These are phyloP conservation scores for Conomelus anceps DNA, from an alignment of 2,888 invertebrate species.

Conservation along the genomic window DNA sequence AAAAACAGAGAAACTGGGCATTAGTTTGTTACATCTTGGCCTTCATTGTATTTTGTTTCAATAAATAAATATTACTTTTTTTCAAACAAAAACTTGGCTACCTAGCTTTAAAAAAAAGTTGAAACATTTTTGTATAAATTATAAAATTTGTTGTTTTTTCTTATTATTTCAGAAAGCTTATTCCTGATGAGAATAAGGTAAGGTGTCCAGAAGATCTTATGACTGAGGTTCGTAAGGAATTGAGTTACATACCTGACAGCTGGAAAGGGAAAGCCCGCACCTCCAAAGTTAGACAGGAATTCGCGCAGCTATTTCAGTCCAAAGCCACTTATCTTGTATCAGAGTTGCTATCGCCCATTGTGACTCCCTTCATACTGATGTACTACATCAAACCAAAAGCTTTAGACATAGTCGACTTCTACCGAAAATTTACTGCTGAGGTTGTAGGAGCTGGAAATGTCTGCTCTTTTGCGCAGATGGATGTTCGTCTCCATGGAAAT, in stretches of 20 bases:
- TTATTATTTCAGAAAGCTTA: constrained; percentile 55
- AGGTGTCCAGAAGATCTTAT: constrained; percentile 85
- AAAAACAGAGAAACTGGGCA: no score
- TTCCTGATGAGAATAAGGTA: constrained; percentile 80
- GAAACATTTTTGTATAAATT: no score
- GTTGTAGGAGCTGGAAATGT: constrained; percentile 96
- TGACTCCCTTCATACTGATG: constrained; percentile 82
- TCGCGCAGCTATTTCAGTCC: constrained; percentile 90
- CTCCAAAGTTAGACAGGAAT: constrained; percentile 71
- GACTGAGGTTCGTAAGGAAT: constrained; percentile 77
- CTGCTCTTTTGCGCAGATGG: constrained; percentile 87
- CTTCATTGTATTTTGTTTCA: no score
- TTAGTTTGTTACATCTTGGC: no score
- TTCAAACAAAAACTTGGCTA: neutral
- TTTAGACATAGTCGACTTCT: constrained; percentile 91
- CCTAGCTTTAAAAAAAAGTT: neutral
- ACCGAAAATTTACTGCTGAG: constrained; percentile 90
- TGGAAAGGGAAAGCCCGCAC: constrained; percentile 92
- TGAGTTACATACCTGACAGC: constrained; percentile 85
- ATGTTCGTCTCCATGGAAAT: constrained; percentile 88
- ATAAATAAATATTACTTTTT: no score
- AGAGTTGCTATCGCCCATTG: constrained; percentile 82
- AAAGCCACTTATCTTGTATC: constrained; percentile 77
- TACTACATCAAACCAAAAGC: constrained; percentile 69
- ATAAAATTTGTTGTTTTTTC: no score